A percentile compares a stretch with the other conserved stretches of the same genome.
Conservation (phyloP, 1,140 invertebrate genomes). For the Drosophila parvula region DNA sequence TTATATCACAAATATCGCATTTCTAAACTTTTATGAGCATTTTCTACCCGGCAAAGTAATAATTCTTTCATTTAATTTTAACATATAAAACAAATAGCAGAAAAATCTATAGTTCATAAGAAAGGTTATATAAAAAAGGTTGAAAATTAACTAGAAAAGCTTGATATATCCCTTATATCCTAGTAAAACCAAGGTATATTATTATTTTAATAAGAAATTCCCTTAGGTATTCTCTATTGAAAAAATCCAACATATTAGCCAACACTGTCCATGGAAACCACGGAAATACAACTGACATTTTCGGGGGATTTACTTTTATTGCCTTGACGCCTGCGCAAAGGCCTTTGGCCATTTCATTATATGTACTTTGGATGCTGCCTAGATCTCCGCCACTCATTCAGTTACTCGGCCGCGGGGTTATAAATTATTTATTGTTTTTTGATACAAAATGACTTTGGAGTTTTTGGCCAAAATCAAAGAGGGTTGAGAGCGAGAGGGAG, state of each 20-base stretch:
- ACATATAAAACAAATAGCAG: too few species aligned
- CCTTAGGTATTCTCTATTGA: too few species aligned
- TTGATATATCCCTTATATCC: too few species aligned
- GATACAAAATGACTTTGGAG: slow-evolving; percentile 52
- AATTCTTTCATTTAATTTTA: too few species aligned
- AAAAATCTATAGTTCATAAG: too few species aligned
- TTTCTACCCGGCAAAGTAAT: too few species aligned
- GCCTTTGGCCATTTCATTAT: slow-evolving; percentile 25
- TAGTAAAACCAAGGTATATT: too few species aligned
- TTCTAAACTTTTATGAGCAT: too few species aligned
- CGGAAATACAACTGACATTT: slow-evolving; percentile 3
- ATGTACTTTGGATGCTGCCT: slow-evolving; percentile 39
- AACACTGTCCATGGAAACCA: background rate
- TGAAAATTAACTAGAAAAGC: too few species aligned
- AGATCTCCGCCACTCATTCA: slow-evolving; percentile 37
- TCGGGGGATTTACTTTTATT: slow-evolving; percentile 60
- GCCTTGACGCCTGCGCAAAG: slow-evolving; percentile 70
- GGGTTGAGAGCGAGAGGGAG: background rate
- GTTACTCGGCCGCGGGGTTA: slow-evolving; percentile 37
- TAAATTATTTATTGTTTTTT: slow-evolving; percentile 76
- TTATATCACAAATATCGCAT: too few species aligned
- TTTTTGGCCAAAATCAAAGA: slow-evolving; percentile 18
- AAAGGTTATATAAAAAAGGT: too few species aligned
- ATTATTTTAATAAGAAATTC: too few species aligned
- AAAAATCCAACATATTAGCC: background rate